Evolutionary conservation across 2,113 vertebrate species (phyloP), one percentile per base, ranked within the genome.

Genomic region (Thalassoma bifasciatum): DNA sequence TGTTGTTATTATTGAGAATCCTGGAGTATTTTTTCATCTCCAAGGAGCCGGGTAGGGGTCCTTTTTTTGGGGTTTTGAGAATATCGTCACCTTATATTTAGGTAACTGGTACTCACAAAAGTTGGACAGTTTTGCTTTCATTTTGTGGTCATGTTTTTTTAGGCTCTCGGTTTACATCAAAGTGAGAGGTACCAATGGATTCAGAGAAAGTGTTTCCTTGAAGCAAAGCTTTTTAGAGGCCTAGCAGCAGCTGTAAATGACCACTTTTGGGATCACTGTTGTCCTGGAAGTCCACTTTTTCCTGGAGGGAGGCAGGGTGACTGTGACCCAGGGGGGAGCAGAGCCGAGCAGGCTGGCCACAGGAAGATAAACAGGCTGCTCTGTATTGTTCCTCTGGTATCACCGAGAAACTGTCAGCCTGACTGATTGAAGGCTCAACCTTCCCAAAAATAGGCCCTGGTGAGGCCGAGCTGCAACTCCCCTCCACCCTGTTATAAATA

Each of bases 401-500:
- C 85, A 83, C 84, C 57, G 70, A 82, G 77, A 71, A 85, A 67
- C 88, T 79, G 84, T 90, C 87, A 84, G 67, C 47, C 66, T 69
- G 83, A 86, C 64, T 88, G 91, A 93, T 89, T 88, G 87, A 92
- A 77, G 61, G 72, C 58, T 69, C 30, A 36, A 58, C 79, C 79
- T 49, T 85, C 89, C 89, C 72, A 86, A 93, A 40, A 94, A 93
- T 93, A 93, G 88, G 50, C 52, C 30, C 72, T 71, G 50, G 50
- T 36, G 72, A 84, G 82, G 79, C 81, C 8, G 0, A 21, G 10
- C 77, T 78, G 88, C 83, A 83, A 82, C 82, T 71, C 85, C 85
- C 82, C 40, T 75, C 77, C 79, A 84, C 86, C 79, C 81, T 51
- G 64, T 82, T 93, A 94, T 92, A 92, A 92, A 93, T 93, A 94